A percentile compares a stretch with the other conserved stretches of the same genome.
Evolutionary conservation across 2,888 invertebrate genomes (phyloP).

Genomic region (Abrostola triplasia): DNA sequence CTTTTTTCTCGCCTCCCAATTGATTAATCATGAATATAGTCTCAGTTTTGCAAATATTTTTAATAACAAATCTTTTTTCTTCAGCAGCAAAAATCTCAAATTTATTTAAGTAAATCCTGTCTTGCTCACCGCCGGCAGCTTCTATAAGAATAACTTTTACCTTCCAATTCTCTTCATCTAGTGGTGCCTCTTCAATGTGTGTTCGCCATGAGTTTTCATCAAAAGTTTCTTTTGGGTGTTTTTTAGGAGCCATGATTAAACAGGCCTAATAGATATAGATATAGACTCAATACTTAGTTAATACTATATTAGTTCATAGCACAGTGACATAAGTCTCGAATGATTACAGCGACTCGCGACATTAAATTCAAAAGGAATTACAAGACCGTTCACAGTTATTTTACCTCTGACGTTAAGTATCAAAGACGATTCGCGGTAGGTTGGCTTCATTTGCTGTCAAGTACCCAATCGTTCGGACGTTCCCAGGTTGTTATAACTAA

Average conservation of each 20-base stretch:
- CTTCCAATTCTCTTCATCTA: constrained; percentile 75
- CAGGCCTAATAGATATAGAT: no score
- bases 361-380: no score
- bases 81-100: constrained; percentile 78
- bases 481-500: no score
- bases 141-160: constrained; percentile 79
- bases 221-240: constrained; percentile 65
- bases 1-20: constrained; percentile 80
- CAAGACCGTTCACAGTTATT: no score
- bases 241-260: constrained; percentile 72
- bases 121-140: constrained; percentile 81
- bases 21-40: constrained; percentile 85
- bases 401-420: no score
- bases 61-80: constrained; percentile 81
- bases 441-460: no score
- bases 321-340: no score
- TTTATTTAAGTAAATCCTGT: constrained; percentile 77
- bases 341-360: no score
- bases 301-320: no score
- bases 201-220: constrained; percentile 73
- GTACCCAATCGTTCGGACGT: no score
- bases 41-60: constrained; percentile 83
- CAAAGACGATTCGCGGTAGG: no score
- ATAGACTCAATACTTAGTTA: no score
- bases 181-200: constrained; percentile 68